Evolutionary conservation across 2,113 vertebrate species (phyloP).

Genomic region (Heterotis niloticus): DNA sequence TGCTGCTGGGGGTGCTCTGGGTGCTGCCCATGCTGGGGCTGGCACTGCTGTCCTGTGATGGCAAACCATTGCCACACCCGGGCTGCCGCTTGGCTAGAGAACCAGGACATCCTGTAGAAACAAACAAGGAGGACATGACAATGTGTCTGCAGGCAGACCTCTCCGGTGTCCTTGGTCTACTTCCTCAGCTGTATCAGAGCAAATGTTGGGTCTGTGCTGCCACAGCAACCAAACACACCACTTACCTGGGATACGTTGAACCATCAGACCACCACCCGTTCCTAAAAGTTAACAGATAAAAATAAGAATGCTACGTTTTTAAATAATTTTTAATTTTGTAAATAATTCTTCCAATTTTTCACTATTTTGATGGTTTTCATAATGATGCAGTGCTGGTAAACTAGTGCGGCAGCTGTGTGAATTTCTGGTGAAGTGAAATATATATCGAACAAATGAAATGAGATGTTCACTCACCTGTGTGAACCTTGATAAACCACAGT

Average conservation of each 20-base stretch:
- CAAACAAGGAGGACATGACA: background rate
- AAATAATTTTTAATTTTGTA: too few relatives aligned
- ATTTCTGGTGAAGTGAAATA: background rate
- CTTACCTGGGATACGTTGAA: constrained; percentile 57
- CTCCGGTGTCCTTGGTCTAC: constrained; percentile 5
- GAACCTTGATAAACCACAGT: constrained; percentile 91
- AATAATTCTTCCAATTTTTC: too few relatives aligned
- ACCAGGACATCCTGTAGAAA: constrained; percentile 65
- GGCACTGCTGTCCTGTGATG: constrained; percentile 93
- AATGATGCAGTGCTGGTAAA: background rate
- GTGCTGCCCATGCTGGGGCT: constrained; percentile 97
- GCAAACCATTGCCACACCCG: constrained; percentile 70
- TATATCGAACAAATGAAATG: background rate
- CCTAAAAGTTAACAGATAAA: constrained; percentile 41
- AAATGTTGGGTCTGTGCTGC: constrained; percentile 3
- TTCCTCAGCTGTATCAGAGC: background rate
- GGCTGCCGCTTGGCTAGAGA: constrained; percentile 78
- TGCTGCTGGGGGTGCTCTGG: constrained; percentile 96
- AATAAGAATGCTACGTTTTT: background rate
- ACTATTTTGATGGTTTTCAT: background rate
- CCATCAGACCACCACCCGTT: constrained; percentile 58
- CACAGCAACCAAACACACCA: background rate
- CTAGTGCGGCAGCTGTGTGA: background rate
- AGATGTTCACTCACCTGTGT: constrained; percentile 75
- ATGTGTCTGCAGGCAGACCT: background rate